Evolutionary conservation across 2,113 vertebrate genomes (phyloP), one percentile per base, ranked within the genome.

Genomic region (Gallinago media): DNA sequence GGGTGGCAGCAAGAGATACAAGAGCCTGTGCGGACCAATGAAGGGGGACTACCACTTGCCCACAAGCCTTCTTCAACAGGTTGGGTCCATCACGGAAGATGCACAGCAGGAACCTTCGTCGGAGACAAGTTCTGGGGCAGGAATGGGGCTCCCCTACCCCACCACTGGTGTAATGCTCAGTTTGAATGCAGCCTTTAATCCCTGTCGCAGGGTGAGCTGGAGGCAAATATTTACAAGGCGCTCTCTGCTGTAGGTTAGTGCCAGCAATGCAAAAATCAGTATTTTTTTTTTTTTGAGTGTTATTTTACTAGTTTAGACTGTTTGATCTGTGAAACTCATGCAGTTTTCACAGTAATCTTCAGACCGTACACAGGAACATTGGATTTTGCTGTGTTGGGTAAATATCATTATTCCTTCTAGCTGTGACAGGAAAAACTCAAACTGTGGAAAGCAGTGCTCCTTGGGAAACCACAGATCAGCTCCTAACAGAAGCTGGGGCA

Each of bases 381-480:
- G 71, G 34, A 70, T 88, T 95, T 85, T 74, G 63, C 88, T 21
- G 22, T 79, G 63, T 50, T 92, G 83, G 75, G 50, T 86, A 95
- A 94, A 71, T 71, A 85, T 6, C 42, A 44, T 91, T 82, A 93
- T 18, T 80, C 46, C 63, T 93, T 72, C 78, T 32, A 72, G 77
- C 62, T 4, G 4, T 59, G 78, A 89, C 59, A 92, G 78, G 58
- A 74, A 36, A 82, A 94, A 92, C 85, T 92, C 67, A 55, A 94
- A 89, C 74, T 79, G 84, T 27, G 0, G 2, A 59, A 96, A 89
- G 86, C 42, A 61, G 25, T 1, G 2, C 42, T 95, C 85, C 85
- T 83, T 29, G 9, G 68, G 90, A 92, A 88, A 73, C 49, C 65
- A 42, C 11, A 27, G 77, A 55, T 61, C 67, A 76, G 74, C 62